Percentiles rank a stretch among this genome's conserved stretches.
Evolutionary conservation across 2,888 invertebrate species (phyloP).

Genomic region (Caenorhabditis zanzibari): DNA sequence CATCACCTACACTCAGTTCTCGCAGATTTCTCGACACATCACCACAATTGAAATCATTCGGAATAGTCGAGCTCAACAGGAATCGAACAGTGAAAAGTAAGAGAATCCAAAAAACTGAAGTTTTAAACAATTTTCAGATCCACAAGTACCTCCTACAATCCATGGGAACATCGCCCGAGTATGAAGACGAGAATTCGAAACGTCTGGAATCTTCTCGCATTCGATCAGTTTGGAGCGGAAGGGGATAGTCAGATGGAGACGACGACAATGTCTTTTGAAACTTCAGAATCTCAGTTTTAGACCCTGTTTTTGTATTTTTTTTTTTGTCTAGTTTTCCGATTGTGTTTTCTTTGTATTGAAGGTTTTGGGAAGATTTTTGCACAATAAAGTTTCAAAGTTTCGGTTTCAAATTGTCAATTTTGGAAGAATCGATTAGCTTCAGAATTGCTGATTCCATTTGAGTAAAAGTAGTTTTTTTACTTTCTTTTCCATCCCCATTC

Average conservation of each 20-base stretch:
- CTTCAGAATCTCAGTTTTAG: slow-evolving; percentile 13
- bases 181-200: slow-evolving; percentile 27
- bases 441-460: background rate
- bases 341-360: slow-evolving; percentile 20
- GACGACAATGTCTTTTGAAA: background rate
- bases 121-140: background rate
- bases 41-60: slow-evolving; percentile 61
- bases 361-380: background rate
- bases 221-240: slow-evolving; percentile 31
- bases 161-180: slow-evolving; percentile 26
- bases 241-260: slow-evolving; percentile 3
- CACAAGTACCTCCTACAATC: slow-evolving; percentile 2
- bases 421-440: background rate
- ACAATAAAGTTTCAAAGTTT: background rate
- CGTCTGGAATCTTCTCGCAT: slow-evolving; percentile 48
- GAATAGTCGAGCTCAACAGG: slow-evolving; percentile 1
- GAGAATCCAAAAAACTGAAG: background rate
- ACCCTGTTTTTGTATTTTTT: background rate
- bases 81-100: slow-evolving; percentile 11
- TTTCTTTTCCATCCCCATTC: background rate
- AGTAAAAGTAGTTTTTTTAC: no score
- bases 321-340: slow-evolving; percentile 22
- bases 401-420: background rate
- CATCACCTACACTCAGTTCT: slow-evolving; percentile 64
- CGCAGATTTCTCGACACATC: slow-evolving; percentile 63